A percentile compares a stretch with the other conserved stretches of the same genome.
phyloP scores from a whole-genome alignment of 2,888 invertebrate genomes.

The Chouioia cunea region DNA sequence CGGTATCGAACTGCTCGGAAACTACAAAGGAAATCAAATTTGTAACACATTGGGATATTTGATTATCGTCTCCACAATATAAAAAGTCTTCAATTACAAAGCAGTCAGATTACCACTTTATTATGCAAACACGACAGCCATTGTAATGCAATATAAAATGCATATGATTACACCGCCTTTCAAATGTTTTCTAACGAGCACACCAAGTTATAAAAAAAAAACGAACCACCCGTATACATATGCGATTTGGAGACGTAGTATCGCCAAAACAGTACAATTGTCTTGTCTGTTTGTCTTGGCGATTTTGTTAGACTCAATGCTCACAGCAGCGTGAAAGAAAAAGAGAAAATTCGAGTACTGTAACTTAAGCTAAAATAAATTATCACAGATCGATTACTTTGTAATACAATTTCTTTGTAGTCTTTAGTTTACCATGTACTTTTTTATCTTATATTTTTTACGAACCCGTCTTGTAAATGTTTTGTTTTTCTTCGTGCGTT shows the following conservation, averaged over 20 bases:
- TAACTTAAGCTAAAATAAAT: conserved; percentile 54
- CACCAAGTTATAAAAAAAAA: conserved; percentile 18
- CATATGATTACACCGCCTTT: conserved; percentile 19
- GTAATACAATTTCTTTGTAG: conserved; percentile 40
- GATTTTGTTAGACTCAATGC: conserved; percentile 54
- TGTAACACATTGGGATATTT: background rate
- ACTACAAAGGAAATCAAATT: background rate
- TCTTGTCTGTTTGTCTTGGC: conserved; percentile 50
- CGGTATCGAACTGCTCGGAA: conserved; percentile 17
- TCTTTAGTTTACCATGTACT: background rate
- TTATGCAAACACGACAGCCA: background rate
- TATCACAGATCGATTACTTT: conserved; percentile 38
- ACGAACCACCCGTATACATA: conserved; percentile 14
- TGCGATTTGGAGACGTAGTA: conserved; percentile 29
- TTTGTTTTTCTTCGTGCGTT: background rate
- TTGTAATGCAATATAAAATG: conserved; percentile 33
- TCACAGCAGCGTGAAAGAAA: conserved; percentile 53
- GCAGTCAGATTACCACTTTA: conserved; percentile 16
- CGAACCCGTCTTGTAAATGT: background rate
- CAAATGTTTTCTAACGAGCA: conserved; percentile 38
- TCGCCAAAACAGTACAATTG: conserved; percentile 44
- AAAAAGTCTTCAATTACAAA: conserved; percentile 22
- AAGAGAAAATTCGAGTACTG: conserved; percentile 51
- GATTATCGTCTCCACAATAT: conserved; percentile 26
- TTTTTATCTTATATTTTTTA: background rate